phyloP scores from a whole-genome alignment of 37 sponge, comb jelly and placozoan species.

The Axinella damicornis region DNA sequence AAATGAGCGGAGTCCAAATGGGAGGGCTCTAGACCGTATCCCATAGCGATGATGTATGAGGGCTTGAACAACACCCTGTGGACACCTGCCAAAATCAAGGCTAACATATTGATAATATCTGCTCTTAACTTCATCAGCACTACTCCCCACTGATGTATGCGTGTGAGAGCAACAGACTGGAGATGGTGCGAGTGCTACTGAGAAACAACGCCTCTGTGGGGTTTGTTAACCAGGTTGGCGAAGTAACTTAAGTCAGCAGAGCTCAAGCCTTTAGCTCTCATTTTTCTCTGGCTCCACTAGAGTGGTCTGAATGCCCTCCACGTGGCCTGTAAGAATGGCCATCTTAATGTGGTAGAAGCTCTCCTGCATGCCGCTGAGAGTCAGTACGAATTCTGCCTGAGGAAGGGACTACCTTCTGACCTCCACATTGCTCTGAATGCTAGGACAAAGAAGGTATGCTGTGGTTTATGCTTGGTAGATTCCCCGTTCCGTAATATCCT shows the following conservation, averaged over 20 bases:
- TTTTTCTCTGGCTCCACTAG: not conserved
- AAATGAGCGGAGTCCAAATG: no score
- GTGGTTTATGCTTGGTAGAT: not conserved
- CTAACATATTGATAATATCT: no score
- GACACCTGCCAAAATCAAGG: no score
- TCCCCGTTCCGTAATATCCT: no score
- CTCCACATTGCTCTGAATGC: not conserved
- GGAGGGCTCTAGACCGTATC: no score
- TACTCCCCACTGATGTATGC: constrained; percentile 47
- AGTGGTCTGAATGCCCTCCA: constrained; percentile 14
- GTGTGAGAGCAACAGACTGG: not conserved
- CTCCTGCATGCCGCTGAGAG: not conserved
- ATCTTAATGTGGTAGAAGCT: not conserved
- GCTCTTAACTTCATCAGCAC: no score
- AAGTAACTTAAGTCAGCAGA: not conserved
- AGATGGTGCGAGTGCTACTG: constrained; percentile 21
- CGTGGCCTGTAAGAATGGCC: not conserved
- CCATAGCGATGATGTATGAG: no score
- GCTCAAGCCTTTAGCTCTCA: not conserved
- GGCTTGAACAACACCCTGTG: no score
- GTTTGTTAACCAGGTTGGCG: no score
- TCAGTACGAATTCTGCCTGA: constrained; percentile 1
- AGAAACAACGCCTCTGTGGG: constrained; percentile 16
- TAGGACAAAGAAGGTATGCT: not conserved
- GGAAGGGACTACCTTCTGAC: not conserved